These are phyloP conservation scores for Salvelinus sp. DNA, from an alignment of 2,113 vertebrate genomes.

Conservation along the genomic window DNA sequence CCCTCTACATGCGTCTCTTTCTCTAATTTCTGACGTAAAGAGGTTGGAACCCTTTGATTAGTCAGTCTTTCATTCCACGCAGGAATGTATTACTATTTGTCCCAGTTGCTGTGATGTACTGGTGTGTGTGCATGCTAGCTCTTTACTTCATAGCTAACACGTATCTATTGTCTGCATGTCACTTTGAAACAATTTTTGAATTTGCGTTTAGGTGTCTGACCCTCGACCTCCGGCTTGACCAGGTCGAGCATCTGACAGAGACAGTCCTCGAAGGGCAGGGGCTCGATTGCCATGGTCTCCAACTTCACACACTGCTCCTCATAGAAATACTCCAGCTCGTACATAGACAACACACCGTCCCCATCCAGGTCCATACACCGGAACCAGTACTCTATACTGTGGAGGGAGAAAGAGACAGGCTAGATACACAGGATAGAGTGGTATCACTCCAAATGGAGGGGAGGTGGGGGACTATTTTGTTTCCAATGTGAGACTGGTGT, in stretches of 20 bases:
- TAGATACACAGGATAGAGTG: background rate
- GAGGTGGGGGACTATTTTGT: too few relatives aligned
- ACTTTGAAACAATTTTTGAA: background rate
- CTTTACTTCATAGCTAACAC: too few relatives aligned
- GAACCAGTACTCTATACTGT: conserved; percentile 98
- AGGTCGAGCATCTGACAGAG: conserved; percentile 97
- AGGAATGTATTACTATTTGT: too few relatives aligned
- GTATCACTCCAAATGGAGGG: too few relatives aligned
- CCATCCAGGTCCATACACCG: conserved; percentile 97
- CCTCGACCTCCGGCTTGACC: conserved; percentile 83
- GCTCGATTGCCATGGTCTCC: conserved; percentile 88
- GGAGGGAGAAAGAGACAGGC: background rate
- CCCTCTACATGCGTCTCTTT: too few relatives aligned
- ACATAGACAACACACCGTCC: conserved; percentile 91
- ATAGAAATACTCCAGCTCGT: conserved; percentile 93
- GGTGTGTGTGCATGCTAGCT: too few relatives aligned
- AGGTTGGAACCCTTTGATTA: too few relatives aligned
- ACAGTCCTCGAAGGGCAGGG: conserved; percentile 92
- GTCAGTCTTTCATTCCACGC: too few relatives aligned
- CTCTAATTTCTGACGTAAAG: too few relatives aligned
- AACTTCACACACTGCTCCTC: conserved; percentile 92
- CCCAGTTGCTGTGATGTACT: too few relatives aligned
- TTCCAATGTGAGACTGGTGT: background rate
- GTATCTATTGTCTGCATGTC: background rate
- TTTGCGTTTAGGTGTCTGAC: conserved; percentile 57